Evolutionary conservation across 2,797 vertebrate species (phyloP), one percentile per base, ranked within the genome.

Genomic region (Chelmon rostratus): DNA sequence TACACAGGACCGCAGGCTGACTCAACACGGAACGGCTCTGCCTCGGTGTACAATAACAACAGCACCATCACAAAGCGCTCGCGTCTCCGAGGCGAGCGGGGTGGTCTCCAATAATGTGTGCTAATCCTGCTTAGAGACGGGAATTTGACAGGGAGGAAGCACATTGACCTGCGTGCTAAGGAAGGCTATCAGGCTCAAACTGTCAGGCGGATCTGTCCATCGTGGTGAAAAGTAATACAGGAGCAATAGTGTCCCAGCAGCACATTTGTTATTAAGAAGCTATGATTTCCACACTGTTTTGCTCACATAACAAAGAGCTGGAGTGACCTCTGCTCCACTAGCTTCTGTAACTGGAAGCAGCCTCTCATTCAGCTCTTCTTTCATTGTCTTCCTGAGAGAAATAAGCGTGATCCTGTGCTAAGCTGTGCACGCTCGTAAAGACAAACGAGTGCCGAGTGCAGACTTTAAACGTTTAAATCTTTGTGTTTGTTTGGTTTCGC

Each of bases 91-190:
- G 77, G 62, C 37, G 28, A 58, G 72, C 40, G 13, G 23, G 85
- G 78, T 61, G 90, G 88, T 88, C 89, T 87, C 73, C 78, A 52
- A 68, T 86, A 76, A 66, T 79, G 74, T 70, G 31, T 52, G 63
- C 73, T 68, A 54, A 84, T 89, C 88, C 88, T 92, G 91, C 89
- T 92, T 88, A 90, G 90, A 84, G 85, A 87, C 80, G 66, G 89
- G 87, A 91, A 90, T 91, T 86, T 88, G 89, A 93, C 85, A 79
- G 84, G 82, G 64, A 12, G 71, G 68, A 35, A 68, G 74, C 63
- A 25, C 85, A 85, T 79, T 47, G 73, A 91, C 73, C 84, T 49
- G 78, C 31, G 38, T 66, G 73, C 85, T 85, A 78, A 72, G 77
- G 73, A 15, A 54, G 53, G 82, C 76, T 76, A 78, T 88, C 78